These are phyloP conservation scores for Macropus fuliginosus DNA, from an alignment of 2,797 vertebrate species.

Conservation along the genomic window DNA sequence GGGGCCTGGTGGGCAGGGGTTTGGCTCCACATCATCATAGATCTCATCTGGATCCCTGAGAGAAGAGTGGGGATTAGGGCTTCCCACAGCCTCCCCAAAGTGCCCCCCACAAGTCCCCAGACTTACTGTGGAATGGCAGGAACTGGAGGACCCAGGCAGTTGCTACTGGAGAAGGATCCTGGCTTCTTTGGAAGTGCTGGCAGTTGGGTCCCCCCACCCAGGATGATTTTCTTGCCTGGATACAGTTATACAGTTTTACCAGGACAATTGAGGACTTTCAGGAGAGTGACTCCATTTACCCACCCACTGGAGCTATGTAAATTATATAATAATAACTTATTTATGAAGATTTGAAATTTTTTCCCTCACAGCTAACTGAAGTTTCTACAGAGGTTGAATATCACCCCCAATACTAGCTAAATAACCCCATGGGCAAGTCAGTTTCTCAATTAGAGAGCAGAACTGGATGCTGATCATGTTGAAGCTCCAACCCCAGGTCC, in stretches of 20 bases:
- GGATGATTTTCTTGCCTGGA: neutral
- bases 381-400: neutral
- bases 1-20: neutral
- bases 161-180: neutral
- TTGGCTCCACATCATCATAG: slow-evolving; percentile 62
- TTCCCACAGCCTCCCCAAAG: neutral
- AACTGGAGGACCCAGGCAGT: neutral
- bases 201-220: neutral
- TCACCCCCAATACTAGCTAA: neutral
- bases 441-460: neutral
- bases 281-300: neutral
- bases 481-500: neutral
- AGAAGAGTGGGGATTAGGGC: slow-evolving; percentile 13
- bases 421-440: neutral
- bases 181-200: neutral
- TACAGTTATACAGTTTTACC: neutral
- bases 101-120: neutral
- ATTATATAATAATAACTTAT: neutral
- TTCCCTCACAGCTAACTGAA: neutral
- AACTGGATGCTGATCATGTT: neutral
- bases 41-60: slow-evolving; percentile 58
- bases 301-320: neutral
- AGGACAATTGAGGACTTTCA: neutral
- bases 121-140: slow-evolving; percentile 50
- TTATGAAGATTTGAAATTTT: neutral